Base-by-base conservation (phyloP, 2,888 invertebrate genomes). In the Trichopoda pennipes region DNA sequence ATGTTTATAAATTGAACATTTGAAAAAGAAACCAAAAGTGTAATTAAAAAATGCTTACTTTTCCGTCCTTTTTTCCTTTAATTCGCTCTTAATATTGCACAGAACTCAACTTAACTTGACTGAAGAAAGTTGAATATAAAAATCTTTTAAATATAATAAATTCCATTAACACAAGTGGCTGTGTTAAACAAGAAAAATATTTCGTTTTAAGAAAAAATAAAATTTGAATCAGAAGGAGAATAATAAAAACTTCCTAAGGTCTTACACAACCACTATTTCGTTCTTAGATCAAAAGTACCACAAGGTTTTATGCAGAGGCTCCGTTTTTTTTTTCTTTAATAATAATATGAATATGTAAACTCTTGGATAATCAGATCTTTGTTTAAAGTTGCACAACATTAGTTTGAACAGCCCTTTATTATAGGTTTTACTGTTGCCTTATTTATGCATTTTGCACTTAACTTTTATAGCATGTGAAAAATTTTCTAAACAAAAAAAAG, bases 1-100 rank as follows among this genome's bases (percentile, higher is more conserved):
- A 82, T 84, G 44, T 55, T 82, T 74, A 82, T 84, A 75, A 84
- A 84, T 84, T 84, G 81, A 84, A 80, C 80, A 84, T 84, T 82
- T 80, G 64, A 53, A 80, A 82, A 77, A 78, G 78, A 82, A 82
- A 68, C 79, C 80, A 75, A 84, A 82, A 81, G 69, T 70, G 74
- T 81, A 81, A 81, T 81, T 78, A 81, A 81, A 81, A n/a, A n/a
- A n/a, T n/a, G n/a, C n/a, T n/a, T 74, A 35, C 23, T 60, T 44
- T 70, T 56, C 55, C n/a, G 60, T 61, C 0, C n/a, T 23, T 66
- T 38, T 21, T 58, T 75, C 21, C 32, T 10, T 44, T 44, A 42
- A 32, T 38, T 17, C 7, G 28, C 8, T 19, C 14, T 19, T 42
- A 16, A 51, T 60, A 60, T 9, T 56, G 4, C 38, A 23, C 1